Base-by-base conservation (phyloP, 2,888 invertebrate genomes). In the Platynereis dumerilii region DNA sequence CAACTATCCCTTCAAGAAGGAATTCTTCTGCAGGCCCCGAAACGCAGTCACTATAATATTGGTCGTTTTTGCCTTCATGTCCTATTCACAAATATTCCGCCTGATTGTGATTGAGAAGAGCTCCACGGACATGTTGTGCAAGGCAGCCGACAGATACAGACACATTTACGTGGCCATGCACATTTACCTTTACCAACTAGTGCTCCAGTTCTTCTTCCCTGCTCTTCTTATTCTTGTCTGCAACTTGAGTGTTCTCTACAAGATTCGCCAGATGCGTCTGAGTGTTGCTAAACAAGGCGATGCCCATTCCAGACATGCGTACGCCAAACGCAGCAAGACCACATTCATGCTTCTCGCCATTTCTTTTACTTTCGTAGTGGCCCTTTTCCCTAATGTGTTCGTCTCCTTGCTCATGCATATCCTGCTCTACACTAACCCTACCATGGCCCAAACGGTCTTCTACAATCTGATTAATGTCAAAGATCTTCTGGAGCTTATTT, bases 1-100 rank as follows among this genome's bases (percentile, higher is more conserved):
- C 12, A 78, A 77, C 65, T 75, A 76, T 58, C 82, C 82, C 1
- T 79, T 80, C 69, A 76, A 74, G 60, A 77, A 75, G 55, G 68
- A 75, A 52, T 57, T 73, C 20, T 68, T 79, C 55, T 75, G 78
- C 56, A 73, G 70, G n/a, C 77, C 77, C 58, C 71, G 71, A 1
- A 76, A 77, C 3, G 78, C 80, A 1, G 72, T 77, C 39, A 70
- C 75, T 24, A 69, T 77, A 29, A 78, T 80, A 22, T 52, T 76
- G 10, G 58, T 73, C 2, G 65, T 78, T 10, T 76, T 79, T 56
- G 64, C 77, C 20, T 42, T 77, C 2, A 68, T 77, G 28, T 75
- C 75, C 52, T 71, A 75, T 44, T 76, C 76, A 17, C 82, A 81
- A 64, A 72, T 75, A 5, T 81, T 79, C 60, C 74, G 80, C 1